Evolutionary conservation across 2,888 invertebrate species (phyloP).

Genomic region (Mellilla xanthometata): DNA sequence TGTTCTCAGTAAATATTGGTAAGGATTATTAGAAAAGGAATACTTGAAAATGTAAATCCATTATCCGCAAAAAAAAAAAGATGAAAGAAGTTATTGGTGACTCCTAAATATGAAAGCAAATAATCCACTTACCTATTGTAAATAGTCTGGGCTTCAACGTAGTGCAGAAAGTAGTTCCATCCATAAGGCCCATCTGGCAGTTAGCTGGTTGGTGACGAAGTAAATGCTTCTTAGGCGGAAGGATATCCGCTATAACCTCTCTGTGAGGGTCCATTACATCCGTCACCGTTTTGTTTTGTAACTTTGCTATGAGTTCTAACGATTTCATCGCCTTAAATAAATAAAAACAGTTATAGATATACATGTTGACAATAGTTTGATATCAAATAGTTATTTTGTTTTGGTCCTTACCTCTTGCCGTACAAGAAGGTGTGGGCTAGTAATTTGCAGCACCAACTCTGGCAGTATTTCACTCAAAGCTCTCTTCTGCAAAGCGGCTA

Average conservation of each 20-base stretch:
- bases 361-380: too few relatives aligned
- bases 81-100: too few relatives aligned
- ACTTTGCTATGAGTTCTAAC: constrained; percentile 90
- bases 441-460: constrained; percentile 95
- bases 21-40: too few relatives aligned
- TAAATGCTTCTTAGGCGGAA: constrained; percentile 97
- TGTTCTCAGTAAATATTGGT: too few relatives aligned
- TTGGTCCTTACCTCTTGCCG: constrained; percentile 90
- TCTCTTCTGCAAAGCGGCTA: constrained; percentile 87
- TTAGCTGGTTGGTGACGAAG: constrained; percentile 97
- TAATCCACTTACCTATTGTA: constrained; percentile 87
- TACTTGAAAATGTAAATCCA: too few relatives aligned
- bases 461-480: constrained; percentile 95
- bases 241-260: constrained; percentile 95
- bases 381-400: too few relatives aligned
- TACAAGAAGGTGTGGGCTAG: constrained; percentile 95
- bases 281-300: constrained; percentile 92
- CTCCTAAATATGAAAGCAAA: too few relatives aligned
- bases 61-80: too few relatives aligned
- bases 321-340: constrained; percentile 94
- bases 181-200: constrained; percentile 98
- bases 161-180: constrained; percentile 98
- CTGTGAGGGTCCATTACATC: constrained; percentile 97
- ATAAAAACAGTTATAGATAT: too few relatives aligned
- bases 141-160: constrained; percentile 95